A percentile compares a stretch with the other conserved stretches of the same genome.
Conservation (phyloP, 2,888 invertebrate species). For the Latrodectus elegans region DNA sequence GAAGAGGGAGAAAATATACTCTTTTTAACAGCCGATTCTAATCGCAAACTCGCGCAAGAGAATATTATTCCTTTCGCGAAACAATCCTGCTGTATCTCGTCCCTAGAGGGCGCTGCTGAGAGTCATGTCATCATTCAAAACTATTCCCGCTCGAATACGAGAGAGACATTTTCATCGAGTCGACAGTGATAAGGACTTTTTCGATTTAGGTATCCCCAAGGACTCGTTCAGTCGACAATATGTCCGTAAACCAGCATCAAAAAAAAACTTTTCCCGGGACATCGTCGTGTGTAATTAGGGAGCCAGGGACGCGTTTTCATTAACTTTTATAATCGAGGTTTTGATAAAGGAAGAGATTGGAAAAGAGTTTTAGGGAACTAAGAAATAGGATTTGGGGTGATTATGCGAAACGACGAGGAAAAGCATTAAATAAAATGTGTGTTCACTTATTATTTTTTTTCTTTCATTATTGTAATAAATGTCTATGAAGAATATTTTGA, state of each 20-base stretch:
- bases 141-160: background rate
- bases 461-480: too few relatives aligned
- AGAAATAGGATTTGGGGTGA: too few relatives aligned
- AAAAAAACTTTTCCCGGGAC: conserved; percentile 37
- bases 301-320: conserved; percentile 44
- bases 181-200: conserved; percentile 36
- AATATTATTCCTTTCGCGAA: conserved; percentile 49
- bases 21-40: conserved; percentile 46
- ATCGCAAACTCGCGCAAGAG: background rate
- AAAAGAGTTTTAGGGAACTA: background rate
- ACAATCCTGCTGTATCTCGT: conserved; percentile 40
- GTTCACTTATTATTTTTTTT: too few relatives aligned
- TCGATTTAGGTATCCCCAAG: conserved; percentile 43
- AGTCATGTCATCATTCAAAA: conserved; percentile 49
- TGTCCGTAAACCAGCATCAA: conserved; percentile 51
- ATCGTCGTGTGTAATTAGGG: conserved; percentile 51
- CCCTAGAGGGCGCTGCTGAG: conserved; percentile 59
- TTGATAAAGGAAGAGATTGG: conserved; percentile 32
- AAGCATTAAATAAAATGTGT: too few relatives aligned
- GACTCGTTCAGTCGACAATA: conserved; percentile 51
- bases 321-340: conserved; percentile 53
- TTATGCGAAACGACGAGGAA: too few relatives aligned
- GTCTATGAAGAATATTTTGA: too few relatives aligned
- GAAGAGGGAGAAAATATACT: background rate
- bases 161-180: conserved; percentile 57